A percentile compares a stretch with the other conserved stretches of the same genome.
phyloP scores from a whole-genome alignment of 2,888 invertebrate genomes.

The Macrosoma leucophasiata region DNA sequence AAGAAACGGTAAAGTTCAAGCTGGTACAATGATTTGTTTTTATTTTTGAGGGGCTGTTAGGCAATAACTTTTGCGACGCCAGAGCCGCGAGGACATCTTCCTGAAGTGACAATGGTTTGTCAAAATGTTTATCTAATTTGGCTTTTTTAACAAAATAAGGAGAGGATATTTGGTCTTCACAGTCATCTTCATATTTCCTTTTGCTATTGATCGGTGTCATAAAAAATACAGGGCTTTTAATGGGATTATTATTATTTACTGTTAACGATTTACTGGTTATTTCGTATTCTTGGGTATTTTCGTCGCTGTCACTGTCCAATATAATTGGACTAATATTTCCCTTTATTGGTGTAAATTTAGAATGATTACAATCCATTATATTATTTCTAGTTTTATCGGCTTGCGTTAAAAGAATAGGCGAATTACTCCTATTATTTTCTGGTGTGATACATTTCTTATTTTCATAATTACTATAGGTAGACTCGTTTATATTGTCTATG shows the following conservation, averaged over 20 bases:
- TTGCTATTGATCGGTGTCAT: too few species aligned
- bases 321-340: constrained; percentile 41
- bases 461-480: too few species aligned
- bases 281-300: constrained; percentile 41
- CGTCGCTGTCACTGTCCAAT: constrained; percentile 57
- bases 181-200: constrained; percentile 43
- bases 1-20: too few species aligned
- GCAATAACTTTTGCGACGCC: constrained; percentile 37
- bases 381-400: constrained; percentile 38
- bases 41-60: too few species aligned
- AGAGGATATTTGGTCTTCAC: constrained; percentile 38
- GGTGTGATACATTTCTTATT: too few species aligned
- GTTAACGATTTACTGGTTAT: constrained; percentile 15
- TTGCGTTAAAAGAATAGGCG: constrained; percentile 59
- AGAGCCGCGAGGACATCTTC: constrained; percentile 51
- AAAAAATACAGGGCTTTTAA: too few species aligned
- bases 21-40: too few species aligned
- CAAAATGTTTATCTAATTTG: constrained; percentile 35
- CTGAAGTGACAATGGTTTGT: constrained; percentile 41
- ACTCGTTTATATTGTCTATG: too few species aligned
- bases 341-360: background rate
- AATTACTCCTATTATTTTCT: constrained; percentile 42
- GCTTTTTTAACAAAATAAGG: constrained; percentile 58
- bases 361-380: constrained; percentile 10
- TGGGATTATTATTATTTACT: too few species aligned